Conservation (phyloP, 2,797 vertebrate genomes). For the Heteromormyrus szaboi region DNA sequence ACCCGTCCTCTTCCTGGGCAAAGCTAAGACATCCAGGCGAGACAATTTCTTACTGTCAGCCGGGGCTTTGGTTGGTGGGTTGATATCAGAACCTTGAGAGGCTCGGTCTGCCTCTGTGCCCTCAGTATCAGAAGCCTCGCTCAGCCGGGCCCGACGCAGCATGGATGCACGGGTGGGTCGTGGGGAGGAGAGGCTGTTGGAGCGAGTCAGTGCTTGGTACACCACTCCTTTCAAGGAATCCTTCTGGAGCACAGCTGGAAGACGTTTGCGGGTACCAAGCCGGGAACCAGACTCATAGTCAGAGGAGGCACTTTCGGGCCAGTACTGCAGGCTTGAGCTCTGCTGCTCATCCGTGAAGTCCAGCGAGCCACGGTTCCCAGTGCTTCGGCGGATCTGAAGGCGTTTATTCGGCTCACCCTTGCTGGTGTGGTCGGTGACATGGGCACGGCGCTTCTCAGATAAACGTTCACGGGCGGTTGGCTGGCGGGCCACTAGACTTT, state of each 20-base stretch:
- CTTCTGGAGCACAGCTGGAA: slow-evolving; percentile 57
- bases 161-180: slow-evolving; percentile 87
- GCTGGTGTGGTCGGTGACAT: slow-evolving; percentile 33
- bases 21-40: slow-evolving; percentile 84
- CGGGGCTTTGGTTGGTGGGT: slow-evolving; percentile 46
- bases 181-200: slow-evolving; percentile 89
- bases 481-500: slow-evolving; percentile 57
- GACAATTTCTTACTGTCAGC: slow-evolving; percentile 79
- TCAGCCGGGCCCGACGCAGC: slow-evolving; percentile 83
- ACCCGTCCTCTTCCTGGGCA: slow-evolving; percentile 86
- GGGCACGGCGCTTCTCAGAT: slow-evolving; percentile 71
- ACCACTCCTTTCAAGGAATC: slow-evolving; percentile 60
- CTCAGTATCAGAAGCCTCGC: slow-evolving; percentile 89
- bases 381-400: slow-evolving; percentile 67
- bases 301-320: slow-evolving; percentile 58
- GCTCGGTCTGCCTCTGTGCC: slow-evolving; percentile 68
- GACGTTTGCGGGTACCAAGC: slow-evolving; percentile 62
- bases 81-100: slow-evolving; percentile 58
- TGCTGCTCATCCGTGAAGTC: slow-evolving; percentile 75
- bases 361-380: slow-evolving; percentile 68
- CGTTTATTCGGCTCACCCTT: slow-evolving; percentile 56
- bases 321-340: slow-evolving; percentile 44
- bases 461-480: slow-evolving; percentile 69
- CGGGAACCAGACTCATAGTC: slow-evolving; percentile 67
- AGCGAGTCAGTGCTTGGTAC: slow-evolving; percentile 80